Evolutionary conservation across 2,797 vertebrate genomes (phyloP).

Genomic region (Arnoldichthys spilopterus): DNA sequence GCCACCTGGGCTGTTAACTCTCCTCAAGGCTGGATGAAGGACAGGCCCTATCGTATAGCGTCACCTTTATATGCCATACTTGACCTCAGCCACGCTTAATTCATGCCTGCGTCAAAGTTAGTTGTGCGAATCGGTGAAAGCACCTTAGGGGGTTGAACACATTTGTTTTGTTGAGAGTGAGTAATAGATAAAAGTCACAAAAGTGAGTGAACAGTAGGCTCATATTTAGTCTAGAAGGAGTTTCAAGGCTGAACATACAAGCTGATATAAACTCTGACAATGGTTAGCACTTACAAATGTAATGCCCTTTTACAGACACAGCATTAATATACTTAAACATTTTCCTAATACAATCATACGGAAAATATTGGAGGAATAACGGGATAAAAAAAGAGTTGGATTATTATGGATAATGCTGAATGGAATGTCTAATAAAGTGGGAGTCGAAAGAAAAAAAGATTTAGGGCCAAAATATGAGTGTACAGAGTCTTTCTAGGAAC

Average conservation of each 20-base stretch:
- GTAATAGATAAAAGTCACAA: neutral
- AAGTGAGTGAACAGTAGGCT: neutral
- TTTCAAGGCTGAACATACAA: neutral
- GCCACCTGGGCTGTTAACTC: neutral
- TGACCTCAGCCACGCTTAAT: neutral
- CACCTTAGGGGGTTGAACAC: neutral
- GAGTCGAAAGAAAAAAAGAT: conserved; percentile 2
- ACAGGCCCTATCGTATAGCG: neutral
- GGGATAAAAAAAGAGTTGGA: neutral
- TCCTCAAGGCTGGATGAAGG: conserved; percentile 16
- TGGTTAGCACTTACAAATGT: neutral
- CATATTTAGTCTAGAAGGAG: conserved; percentile 6
- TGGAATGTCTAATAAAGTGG: conserved; percentile 8
- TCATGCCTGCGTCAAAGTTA: neutral
- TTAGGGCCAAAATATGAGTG: neutral
- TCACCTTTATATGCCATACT: neutral
- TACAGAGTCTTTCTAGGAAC: neutral
- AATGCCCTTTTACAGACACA: neutral
- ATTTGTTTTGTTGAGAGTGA: neutral
- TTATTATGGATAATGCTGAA: conserved; percentile 1
- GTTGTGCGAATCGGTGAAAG: neutral
- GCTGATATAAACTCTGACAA: neutral
- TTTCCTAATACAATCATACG: neutral
- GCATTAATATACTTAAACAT: neutral
- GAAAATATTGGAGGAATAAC: neutral